Base-by-base conservation (phyloP, 2,797 vertebrate species). In the Myotis daubentonii region DNA sequence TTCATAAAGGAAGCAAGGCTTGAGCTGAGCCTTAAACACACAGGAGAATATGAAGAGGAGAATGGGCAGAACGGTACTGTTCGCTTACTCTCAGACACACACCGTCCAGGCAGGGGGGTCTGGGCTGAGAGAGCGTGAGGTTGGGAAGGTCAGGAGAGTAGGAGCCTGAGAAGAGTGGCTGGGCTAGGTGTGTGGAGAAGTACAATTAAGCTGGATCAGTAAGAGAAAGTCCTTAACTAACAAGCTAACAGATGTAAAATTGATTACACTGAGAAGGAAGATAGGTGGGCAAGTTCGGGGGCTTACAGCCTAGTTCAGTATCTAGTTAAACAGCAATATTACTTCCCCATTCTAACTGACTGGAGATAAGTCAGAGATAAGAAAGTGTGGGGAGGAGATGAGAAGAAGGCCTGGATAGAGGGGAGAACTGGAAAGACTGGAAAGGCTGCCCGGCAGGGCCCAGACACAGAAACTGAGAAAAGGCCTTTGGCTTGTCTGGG, bases 171-270 rank as follows among this genome's bases (percentile, higher is more conserved):
- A 3, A 19, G 13, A 10, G n/a, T 3, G 44, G 16, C 41, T 53
- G 36, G 20, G 12, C 1, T 66, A 47, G 4, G 22, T 5, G 3
- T 53, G 30, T 47, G n/a, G 22, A 66, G 62, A 85, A 81, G 25
- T 30, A 38, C 2, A 71, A 28, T 36, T 38, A 65, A 71, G 47
- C 9, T 78, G 8, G 19, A 12, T 20, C 22, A 82, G 41, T 41
- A 60, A 89, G 23, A 92, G 44, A 86, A 94, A 89, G 91, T 19
- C 71, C 28, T 65, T 74, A 82, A 47, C 28, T 36, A 55, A 44
- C 36, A 84, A 80, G 53, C 30, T 23, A 71, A 49, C 65, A 55
- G 16, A 4, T 28, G 71, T 82, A 11, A 83, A 89, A 41, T 66
- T 55, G 33, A 36, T 90, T 78, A 36, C 4, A 9, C 12, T 23